A percentile compares a stretch with the other conserved stretches of the same genome.
phyloP scores from a whole-genome alignment of 2,113 vertebrate genomes.

The Phalacrocorax brasilianus region DNA sequence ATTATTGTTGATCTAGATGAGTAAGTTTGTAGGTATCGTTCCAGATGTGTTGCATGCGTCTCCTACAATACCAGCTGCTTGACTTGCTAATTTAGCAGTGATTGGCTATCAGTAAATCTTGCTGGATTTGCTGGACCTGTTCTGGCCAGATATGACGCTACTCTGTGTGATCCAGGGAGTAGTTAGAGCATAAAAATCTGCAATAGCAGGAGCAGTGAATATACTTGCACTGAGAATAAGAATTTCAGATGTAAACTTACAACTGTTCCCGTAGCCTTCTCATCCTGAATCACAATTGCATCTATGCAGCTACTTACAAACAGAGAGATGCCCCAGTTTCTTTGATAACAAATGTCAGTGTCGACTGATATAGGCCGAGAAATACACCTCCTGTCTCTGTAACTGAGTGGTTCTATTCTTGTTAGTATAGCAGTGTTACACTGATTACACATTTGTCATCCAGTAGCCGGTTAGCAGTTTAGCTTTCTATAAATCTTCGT shows the following conservation, averaged over 20 bases:
- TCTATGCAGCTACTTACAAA: neutral
- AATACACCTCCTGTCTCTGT: neutral
- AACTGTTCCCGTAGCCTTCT: neutral
- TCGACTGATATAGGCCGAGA: slow-evolving; percentile 37
- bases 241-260: neutral
- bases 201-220: neutral
- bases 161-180: neutral
- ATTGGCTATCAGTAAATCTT: neutral
- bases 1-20: neutral
- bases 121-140: neutral
- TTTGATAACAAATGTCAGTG: slow-evolving; percentile 1
- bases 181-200: neutral
- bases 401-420: neutral
- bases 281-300: neutral
- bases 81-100: neutral
- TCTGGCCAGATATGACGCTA: neutral
- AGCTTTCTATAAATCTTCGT: neutral
- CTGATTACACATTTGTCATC: neutral
- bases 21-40: neutral
- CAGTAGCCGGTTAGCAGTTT: neutral
- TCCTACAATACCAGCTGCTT: neutral
- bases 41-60: neutral
- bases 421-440: neutral
- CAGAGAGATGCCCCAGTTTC: slow-evolving; percentile 10
- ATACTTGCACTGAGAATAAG: neutral